Conservation (phyloP, 2,113 vertebrate genomes). For the Colistium nudipinnis region DNA sequence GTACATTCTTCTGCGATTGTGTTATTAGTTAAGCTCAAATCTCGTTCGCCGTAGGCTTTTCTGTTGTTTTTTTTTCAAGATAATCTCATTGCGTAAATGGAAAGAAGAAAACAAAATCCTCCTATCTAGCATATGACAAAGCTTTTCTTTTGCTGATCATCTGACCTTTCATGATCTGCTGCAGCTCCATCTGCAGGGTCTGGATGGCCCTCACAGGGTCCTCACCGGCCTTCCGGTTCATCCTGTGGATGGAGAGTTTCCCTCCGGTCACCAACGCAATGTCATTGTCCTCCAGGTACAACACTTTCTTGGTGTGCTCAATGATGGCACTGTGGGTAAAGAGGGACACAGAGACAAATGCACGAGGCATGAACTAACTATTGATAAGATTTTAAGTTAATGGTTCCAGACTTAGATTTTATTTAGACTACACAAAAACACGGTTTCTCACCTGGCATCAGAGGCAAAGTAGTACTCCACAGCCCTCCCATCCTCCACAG, state of each 20-base stretch:
- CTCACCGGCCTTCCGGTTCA: conserved; percentile 87
- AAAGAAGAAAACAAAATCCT: neutral
- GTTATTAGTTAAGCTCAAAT: no score
- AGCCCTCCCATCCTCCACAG: conserved; percentile 83
- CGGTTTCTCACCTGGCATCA: conserved; percentile 88
- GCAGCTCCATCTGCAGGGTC: conserved; percentile 95
- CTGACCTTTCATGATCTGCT: conserved; percentile 98
- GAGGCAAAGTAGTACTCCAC: conserved; percentile 98
- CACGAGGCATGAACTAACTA: neutral
- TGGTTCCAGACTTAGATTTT: neutral
- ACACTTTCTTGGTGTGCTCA: conserved; percentile 95
- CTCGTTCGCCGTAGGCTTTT: no score
- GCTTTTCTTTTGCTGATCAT: neutral
- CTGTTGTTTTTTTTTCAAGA: no score
- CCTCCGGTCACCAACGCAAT: conserved; percentile 89
- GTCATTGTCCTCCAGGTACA: conserved; percentile 95
- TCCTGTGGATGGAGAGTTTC: conserved; percentile 91
- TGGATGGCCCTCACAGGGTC: conserved; percentile 91
- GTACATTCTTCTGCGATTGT: no score
- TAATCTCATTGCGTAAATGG: no score
- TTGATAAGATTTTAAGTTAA: neutral
- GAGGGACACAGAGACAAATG: neutral
- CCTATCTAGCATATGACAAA: neutral
- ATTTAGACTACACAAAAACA: neutral
- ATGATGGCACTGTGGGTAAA: conserved; percentile 87